Conservation (phyloP, 2,888 invertebrate genomes). For the Strigamia crassipes region DNA sequence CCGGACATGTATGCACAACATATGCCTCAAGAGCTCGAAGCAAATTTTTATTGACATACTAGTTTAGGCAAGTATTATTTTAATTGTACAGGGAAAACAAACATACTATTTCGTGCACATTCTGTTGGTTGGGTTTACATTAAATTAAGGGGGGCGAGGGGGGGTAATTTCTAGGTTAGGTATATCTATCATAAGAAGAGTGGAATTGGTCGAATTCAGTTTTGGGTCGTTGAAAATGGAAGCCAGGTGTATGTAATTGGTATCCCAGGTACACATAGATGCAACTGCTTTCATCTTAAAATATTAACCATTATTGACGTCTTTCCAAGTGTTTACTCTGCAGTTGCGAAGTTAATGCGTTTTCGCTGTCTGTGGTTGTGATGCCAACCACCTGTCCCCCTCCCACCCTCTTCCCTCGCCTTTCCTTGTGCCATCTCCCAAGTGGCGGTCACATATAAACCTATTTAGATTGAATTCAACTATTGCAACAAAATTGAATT, state of each 20-base stretch:
- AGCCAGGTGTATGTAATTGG: background rate
- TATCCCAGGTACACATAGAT: conserved; percentile 5
- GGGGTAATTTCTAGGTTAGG: too few species aligned
- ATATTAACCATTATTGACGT: conserved; percentile 38
- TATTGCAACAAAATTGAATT: conserved; percentile 40
- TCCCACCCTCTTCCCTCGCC: background rate
- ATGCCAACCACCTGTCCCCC: conserved; percentile 38
- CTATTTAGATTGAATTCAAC: conserved; percentile 39
- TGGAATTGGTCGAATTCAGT: background rate
- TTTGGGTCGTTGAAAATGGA: background rate
- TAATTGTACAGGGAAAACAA: background rate
- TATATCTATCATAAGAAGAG: background rate
- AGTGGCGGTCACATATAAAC: conserved; percentile 30
- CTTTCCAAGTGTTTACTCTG: conserved; percentile 35
- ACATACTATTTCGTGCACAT: background rate
- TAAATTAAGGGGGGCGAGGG: background rate
- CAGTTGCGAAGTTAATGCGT: conserved; percentile 42
- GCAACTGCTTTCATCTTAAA: conserved; percentile 34
- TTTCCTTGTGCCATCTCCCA: conserved; percentile 34
- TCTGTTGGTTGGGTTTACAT: background rate
- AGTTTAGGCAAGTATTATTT: background rate
- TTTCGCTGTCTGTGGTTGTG: conserved; percentile 37
- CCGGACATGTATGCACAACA: conserved; percentile 40
- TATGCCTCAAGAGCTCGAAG: conserved; percentile 27
- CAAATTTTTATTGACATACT: conserved; percentile 20